These are phyloP conservation scores for Ceuthmochares aereus DNA, from an alignment of 2,113 vertebrate genomes.

Conservation along the genomic window DNA sequence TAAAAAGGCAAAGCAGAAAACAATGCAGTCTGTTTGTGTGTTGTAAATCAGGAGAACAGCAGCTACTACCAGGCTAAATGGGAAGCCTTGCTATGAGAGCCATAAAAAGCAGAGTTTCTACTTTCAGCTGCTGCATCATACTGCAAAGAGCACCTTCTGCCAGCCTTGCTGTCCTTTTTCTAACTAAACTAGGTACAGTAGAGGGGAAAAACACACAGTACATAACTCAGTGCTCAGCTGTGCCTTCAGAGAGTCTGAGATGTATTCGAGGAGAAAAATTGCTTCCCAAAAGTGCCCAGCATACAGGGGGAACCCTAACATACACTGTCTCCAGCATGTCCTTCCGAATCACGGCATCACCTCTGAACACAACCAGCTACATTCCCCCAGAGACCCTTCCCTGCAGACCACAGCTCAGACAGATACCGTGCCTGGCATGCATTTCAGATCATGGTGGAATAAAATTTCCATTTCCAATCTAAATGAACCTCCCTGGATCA, in stretches of 20 bases:
- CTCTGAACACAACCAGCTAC: not conserved
- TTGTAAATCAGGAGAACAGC: conserved; percentile 33
- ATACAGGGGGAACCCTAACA: not conserved
- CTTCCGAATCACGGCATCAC: rapidly evolving
- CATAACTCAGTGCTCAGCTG: not conserved
- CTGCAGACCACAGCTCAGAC: not conserved
- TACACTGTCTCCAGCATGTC: rapidly evolving
- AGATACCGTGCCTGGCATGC: not conserved
- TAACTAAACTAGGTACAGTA: not conserved
- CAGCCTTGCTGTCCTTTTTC: not conserved
- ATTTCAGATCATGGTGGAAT: not conserved
- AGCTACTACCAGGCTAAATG: conserved; percentile 10
- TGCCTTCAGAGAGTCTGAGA: not conserved
- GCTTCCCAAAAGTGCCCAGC: not conserved
- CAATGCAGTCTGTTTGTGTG: not conserved
- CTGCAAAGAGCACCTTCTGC: not conserved
- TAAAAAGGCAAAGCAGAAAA: conserved; percentile 52
- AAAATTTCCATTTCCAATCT: not conserved
- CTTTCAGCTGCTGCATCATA: not conserved
- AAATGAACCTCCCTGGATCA: not conserved
- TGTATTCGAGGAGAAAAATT: not conserved
- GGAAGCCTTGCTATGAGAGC: not conserved
- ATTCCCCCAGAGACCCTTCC: not conserved
- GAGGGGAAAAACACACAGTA: not conserved
- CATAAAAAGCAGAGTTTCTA: not conserved